Conservation (phyloP, 2,797 vertebrate species). For the Philypnodon macrostomus region DNA sequence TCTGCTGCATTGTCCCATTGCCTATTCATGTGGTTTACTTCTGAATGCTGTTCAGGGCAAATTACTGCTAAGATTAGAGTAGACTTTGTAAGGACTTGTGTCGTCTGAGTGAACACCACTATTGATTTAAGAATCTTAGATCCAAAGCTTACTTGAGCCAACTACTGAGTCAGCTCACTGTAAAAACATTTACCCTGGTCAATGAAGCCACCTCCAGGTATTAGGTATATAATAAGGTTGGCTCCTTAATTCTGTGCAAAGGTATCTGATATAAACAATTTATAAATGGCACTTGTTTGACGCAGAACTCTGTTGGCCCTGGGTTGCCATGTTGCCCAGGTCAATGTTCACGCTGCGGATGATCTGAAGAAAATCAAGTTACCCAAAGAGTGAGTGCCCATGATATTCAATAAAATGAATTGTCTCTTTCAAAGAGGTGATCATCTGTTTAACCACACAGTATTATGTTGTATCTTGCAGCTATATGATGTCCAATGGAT, state of each 20-base stretch:
- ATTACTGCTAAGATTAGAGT: conserved; percentile 50
- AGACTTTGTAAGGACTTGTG: conserved; percentile 39
- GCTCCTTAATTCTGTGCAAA: no score
- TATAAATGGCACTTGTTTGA: conserved; percentile 16
- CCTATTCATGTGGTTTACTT: conserved; percentile 17
- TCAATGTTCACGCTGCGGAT: conserved; percentile 88
- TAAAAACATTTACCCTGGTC: conserved; percentile 43
- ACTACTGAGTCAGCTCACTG: conserved; percentile 44
- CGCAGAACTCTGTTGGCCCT: conserved; percentile 92
- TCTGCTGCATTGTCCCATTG: conserved; percentile 31
- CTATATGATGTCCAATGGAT: conserved; percentile 96
- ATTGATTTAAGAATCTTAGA: conserved; percentile 51
- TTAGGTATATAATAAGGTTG: conserved; percentile 3
- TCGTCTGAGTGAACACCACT: conserved; percentile 42
- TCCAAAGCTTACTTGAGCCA: conserved; percentile 36
- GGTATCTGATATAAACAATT: conserved; percentile 19
- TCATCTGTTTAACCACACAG: not conserved
- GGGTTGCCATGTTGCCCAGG: conserved; percentile 91
- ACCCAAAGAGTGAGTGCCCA: conserved; percentile 86
- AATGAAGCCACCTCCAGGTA: conserved; percentile 5
- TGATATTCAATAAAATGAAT: not conserved
- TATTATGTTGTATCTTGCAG: conserved; percentile 65
- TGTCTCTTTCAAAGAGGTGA: not conserved
- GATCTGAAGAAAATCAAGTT: conserved; percentile 96
- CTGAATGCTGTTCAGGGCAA: conserved; percentile 28